A percentile compares a stretch with the other conserved stretches of the same genome.
Conservation (phyloP, 2,888 invertebrate species). For the Pristionchus exspectatus region DNA sequence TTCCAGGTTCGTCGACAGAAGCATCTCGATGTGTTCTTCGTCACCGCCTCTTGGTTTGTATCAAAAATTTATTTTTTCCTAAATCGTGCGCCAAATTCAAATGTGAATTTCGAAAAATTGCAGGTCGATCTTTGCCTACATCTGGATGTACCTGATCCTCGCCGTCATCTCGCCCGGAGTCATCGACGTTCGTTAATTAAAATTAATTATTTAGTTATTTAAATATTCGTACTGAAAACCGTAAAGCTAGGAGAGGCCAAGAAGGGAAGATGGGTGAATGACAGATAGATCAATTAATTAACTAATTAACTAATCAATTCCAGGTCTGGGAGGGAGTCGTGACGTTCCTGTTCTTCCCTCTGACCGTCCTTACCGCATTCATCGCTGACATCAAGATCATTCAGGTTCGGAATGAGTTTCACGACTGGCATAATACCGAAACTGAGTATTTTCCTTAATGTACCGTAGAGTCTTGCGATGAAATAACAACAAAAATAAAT, state of each 20-base stretch:
- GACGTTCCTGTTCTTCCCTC: conserved; percentile 96
- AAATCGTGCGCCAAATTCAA: not conserved
- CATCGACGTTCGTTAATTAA: conserved; percentile 65
- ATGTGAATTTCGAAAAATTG: not conserved
- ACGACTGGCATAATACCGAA: too few species aligned
- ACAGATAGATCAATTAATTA: not conserved
- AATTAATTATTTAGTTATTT: not conserved
- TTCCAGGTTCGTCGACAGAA: conserved; percentile 75
- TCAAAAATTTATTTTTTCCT: not conserved
- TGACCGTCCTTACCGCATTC: conserved; percentile 95
- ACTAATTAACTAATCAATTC: conserved; percentile 80
- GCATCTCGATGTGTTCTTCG: conserved; percentile 90
- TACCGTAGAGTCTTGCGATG: not conserved
- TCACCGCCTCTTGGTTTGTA: conserved; percentile 94
- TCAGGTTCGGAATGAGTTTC: conserved; percentile 64
- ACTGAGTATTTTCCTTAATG: not conserved
- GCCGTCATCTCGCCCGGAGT: conserved; percentile 86
- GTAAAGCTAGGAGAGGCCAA: too few species aligned
- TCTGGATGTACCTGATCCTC: conserved; percentile 97
- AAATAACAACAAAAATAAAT: not conserved
- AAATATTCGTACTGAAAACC: too few species aligned
- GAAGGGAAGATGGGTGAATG: too few species aligned
- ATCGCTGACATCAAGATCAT: conserved; percentile 89
- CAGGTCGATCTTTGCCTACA: conserved; percentile 90
- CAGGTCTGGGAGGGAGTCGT: conserved; percentile 98